These are phyloP conservation scores for Pseudeuparius sepicola DNA, from an alignment of 2,888 invertebrate species.

Conservation along the genomic window DNA sequence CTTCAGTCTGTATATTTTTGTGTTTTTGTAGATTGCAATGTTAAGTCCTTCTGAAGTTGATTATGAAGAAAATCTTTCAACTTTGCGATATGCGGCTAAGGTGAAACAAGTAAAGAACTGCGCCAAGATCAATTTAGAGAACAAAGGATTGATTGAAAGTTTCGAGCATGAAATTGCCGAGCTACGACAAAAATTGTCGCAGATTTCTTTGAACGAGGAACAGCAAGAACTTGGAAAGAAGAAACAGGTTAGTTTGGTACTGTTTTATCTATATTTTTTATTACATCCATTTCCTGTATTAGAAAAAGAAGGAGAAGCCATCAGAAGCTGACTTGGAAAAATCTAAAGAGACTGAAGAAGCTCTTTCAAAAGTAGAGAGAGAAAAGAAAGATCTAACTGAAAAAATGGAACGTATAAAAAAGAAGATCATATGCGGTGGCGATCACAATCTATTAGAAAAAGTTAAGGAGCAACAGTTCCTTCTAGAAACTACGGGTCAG, in stretches of 20 bases:
- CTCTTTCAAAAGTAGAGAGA: constrained; percentile 38
- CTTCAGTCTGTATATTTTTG: too few species aligned
- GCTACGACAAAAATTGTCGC: constrained; percentile 46
- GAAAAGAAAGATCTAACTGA: constrained; percentile 77
- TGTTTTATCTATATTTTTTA: too few species aligned
- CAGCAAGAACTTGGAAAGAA: constrained; percentile 11
- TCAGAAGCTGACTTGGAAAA: constrained; percentile 29
- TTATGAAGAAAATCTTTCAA: constrained; percentile 95
- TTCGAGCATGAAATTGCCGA: constrained; percentile 96
- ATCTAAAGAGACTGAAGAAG: constrained; percentile 32
- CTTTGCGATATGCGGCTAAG: constrained; percentile 90
- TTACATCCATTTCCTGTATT: too few species aligned
- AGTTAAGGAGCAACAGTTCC: constrained; percentile 83
- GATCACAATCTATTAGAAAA: constrained; percentile 97
- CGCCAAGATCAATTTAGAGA: constrained; percentile 94
- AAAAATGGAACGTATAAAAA: constrained; percentile 83
- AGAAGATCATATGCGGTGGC: constrained; percentile 94
- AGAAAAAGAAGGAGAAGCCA: constrained; percentile 26
- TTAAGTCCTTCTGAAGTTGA: constrained; percentile 94
- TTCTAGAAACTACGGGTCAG: constrained; percentile 77
- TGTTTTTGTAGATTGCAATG: constrained; percentile 75
- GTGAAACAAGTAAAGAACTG: constrained; percentile 97
- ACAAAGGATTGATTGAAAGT: constrained; percentile 88
- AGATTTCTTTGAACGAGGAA: constrained; percentile 30
- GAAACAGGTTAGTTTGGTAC: too few species aligned